Evolutionary conservation across 2,113 vertebrate species (phyloP).

Genomic region (Cromileptes altivelis): DNA sequence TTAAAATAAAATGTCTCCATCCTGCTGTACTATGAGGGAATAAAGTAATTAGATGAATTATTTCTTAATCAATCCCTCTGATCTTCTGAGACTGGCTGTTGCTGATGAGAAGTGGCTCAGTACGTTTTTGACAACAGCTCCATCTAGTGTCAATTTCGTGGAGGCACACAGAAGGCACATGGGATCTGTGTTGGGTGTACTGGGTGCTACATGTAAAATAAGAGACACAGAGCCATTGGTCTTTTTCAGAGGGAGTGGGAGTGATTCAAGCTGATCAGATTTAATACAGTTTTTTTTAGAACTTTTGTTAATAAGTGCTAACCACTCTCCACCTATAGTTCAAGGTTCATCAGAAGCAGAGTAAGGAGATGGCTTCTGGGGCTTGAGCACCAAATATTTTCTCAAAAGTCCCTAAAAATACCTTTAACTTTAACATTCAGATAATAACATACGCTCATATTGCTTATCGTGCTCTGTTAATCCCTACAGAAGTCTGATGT

Average conservation of each 20-base stretch:
- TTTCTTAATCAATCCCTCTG: not conserved
- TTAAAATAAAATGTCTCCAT: not conserved
- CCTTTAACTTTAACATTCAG: too few species aligned
- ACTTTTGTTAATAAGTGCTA: too few species aligned
- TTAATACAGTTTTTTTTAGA: not conserved
- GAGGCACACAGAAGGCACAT: slow-evolving; percentile 22
- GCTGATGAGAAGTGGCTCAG: not conserved
- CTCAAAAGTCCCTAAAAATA: too few species aligned
- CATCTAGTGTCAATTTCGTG: slow-evolving; percentile 48
- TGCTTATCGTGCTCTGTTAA: too few species aligned
- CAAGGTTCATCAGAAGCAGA: not conserved
- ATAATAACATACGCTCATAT: too few species aligned
- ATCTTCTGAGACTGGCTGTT: not conserved
- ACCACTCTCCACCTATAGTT: not conserved
- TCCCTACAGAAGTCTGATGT: too few species aligned
- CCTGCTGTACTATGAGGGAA: not conserved
- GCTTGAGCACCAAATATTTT: too few species aligned
- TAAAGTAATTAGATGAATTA: not conserved
- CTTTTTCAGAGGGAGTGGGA: not conserved
- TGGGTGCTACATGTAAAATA: not conserved
- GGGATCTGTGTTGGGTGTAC: not conserved
- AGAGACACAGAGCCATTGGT: not conserved
- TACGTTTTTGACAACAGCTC: slow-evolving; percentile 34
- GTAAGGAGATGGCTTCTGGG: too few species aligned
- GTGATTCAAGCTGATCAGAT: not conserved